Base-by-base conservation (phyloP, 2,797 vertebrate species). In the Amblyraja radiata region DNA sequence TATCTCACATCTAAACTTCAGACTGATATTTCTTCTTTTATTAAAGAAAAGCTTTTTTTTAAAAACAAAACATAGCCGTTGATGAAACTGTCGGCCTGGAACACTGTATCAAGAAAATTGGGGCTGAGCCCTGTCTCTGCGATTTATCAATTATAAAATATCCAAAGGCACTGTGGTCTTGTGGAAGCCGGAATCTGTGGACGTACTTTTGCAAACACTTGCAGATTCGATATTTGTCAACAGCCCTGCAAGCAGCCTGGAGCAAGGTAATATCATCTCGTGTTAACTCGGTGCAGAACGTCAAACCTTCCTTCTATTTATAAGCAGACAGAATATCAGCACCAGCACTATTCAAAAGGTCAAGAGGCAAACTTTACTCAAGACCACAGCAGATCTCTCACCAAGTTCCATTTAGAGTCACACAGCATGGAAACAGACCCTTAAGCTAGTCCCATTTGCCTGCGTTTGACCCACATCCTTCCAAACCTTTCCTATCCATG, bases 271-370 rank as follows among this genome's bases (percentile, higher is more conserved):
- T 8, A 54, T 92, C 58, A 76, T 92, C 71, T 92, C 71, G 18
- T 28, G 71, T 92, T 92, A 92, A 39, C 71, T 74, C 71, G 3
- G 23, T 13, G 28, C 90, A 76, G 90, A 76, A 46, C 39, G 39
- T 39, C 90, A 91, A 91, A 14, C n/a, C 13, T 68, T 54, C 46
- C 14, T 76, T 76, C 90, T 76, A 92, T 92, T 92, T 74, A 92
- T 92, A 92, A n/a, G 36, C 71, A 28, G 68, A 28, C 68, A 74
- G 71, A 92, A 92, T 92, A 92, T 46, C 90, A 92, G 71, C 90
- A 74, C 39, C 68, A 54, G 18, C 10, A 32, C 90, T 74, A 54
- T 92, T 73, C 71, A 23, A 92, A 92, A 92, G 90, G 90, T 92
- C 90, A 74, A 25, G 63, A 13, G 68, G 39, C 71, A 54, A 13